These are phyloP conservation scores for Camponotus vicinus DNA, from an alignment of 1,140 invertebrate species.

Conservation along the genomic window DNA sequence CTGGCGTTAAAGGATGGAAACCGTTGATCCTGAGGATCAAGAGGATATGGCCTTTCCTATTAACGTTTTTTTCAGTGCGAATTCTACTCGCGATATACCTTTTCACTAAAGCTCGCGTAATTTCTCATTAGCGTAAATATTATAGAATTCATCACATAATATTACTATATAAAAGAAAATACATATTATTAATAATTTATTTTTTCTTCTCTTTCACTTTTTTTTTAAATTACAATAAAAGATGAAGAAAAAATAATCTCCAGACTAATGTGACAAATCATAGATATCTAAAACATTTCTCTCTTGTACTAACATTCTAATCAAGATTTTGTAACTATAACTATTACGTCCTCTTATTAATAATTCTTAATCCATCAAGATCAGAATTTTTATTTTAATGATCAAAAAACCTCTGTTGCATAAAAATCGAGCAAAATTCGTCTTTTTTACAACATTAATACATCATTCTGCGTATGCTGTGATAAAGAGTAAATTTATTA, in stretches of 20 bases:
- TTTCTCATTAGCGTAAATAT: slow-evolving; percentile 58
- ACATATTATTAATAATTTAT: too few relatives aligned
- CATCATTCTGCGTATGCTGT: background rate
- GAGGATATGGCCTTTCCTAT: slow-evolving; percentile 44
- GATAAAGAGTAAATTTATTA: slow-evolving; percentile 11
- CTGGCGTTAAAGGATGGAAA: slow-evolving; percentile 62
- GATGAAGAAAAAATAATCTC: slow-evolving; percentile 19
- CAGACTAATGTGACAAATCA: background rate
- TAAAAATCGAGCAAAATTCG: background rate
- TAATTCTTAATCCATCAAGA: slow-evolving; percentile 5
- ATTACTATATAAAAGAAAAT: slow-evolving; percentile 65
- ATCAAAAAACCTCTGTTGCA: background rate
- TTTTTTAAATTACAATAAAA: slow-evolving; percentile 48
- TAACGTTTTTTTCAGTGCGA: slow-evolving; percentile 50
- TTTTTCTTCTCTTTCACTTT: too few relatives aligned
- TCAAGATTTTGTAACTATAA: slow-evolving; percentile 20
- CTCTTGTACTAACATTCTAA: background rate
- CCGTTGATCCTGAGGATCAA: slow-evolving; percentile 59
- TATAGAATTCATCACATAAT: slow-evolving; percentile 47
- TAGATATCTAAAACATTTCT: slow-evolving; percentile 3
- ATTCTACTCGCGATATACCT: slow-evolving; percentile 44
- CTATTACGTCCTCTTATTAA: slow-evolving; percentile 17
- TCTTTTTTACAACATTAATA: slow-evolving; percentile 8
- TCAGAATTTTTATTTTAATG: slow-evolving; percentile 21
- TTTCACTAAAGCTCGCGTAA: slow-evolving; percentile 16